Conservation (phyloP, 2,888 invertebrate genomes). For the Congeria kusceri region DNA sequence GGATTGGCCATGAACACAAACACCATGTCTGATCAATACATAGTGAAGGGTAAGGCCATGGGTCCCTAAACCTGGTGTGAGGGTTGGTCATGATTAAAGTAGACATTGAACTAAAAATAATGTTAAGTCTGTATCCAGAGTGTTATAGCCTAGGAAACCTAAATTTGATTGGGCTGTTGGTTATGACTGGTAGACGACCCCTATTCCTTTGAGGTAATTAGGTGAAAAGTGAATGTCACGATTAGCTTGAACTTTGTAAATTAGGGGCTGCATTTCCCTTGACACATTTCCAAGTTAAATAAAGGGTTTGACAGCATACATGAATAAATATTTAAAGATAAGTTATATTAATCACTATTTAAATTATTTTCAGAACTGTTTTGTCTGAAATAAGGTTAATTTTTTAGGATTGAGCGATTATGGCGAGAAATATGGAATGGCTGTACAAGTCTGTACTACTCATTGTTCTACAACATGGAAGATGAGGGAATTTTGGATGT, state of each 20-base stretch:
- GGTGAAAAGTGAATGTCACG: too few species aligned
- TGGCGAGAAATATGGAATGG: slow-evolving; percentile 54
- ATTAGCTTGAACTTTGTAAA: neutral
- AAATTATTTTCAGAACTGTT: neutral
- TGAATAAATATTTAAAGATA: neutral
- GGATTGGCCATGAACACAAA: too few species aligned
- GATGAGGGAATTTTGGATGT: slow-evolving; percentile 21
- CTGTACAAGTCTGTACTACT: slow-evolving; percentile 26
- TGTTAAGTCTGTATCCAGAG: too few species aligned
- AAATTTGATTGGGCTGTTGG: too few species aligned
- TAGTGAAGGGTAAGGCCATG: too few species aligned
- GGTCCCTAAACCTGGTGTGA: too few species aligned
- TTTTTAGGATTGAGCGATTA: slow-evolving; percentile 34
- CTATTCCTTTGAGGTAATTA: too few species aligned
- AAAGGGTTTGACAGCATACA: neutral
- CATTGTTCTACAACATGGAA: too few species aligned
- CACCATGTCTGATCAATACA: too few species aligned
- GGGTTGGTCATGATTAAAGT: too few species aligned
- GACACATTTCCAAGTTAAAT: slow-evolving; percentile 6
- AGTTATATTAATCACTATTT: neutral
- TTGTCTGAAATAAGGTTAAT: neutral
- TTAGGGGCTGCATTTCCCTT: neutral
- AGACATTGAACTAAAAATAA: too few species aligned
- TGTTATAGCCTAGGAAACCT: too few species aligned
- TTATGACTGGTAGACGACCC: neutral